phyloP scores from a whole-genome alignment of 2,113 vertebrate genomes.

The Aviceda subcristata region DNA sequence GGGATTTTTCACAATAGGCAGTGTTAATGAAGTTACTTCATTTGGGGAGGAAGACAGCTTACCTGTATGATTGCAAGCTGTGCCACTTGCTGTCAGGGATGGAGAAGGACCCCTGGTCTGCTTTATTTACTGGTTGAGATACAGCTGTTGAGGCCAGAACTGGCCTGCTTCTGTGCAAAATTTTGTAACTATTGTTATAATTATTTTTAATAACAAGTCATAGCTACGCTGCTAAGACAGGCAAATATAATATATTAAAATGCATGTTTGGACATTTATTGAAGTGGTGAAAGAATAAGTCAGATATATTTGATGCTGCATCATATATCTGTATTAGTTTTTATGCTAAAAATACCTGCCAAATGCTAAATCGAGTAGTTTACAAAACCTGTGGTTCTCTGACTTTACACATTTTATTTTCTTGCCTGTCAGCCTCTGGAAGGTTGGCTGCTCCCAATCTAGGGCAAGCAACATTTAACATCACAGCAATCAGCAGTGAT shows the following conservation, averaged over 20 bases:
- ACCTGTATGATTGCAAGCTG: neutral
- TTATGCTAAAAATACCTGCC: neutral
- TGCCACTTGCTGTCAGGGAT: neutral
- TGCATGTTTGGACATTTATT: neutral
- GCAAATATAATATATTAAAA: neutral
- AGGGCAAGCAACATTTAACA: neutral
- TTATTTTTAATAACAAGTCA: neutral
- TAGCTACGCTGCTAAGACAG: neutral
- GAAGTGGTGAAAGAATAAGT: neutral
- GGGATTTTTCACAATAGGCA: neutral
- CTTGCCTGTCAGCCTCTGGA: neutral
- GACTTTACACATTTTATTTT: neutral
- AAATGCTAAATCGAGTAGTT: neutral
- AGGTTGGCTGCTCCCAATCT: neutral
- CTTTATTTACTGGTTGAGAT: neutral
- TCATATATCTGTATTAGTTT: neutral
- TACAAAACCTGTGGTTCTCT: neutral
- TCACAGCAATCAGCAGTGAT: neutral
- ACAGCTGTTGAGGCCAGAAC: neutral
- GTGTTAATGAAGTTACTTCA: neutral
- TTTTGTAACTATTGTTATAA: neutral
- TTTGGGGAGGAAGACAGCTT: neutral
- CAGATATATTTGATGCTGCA: neutral
- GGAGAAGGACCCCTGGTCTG: neutral
- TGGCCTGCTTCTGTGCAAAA: neutral